Base-by-base conservation (phyloP, 1,140 invertebrate species). In the Zaprionus lachaisei region DNA sequence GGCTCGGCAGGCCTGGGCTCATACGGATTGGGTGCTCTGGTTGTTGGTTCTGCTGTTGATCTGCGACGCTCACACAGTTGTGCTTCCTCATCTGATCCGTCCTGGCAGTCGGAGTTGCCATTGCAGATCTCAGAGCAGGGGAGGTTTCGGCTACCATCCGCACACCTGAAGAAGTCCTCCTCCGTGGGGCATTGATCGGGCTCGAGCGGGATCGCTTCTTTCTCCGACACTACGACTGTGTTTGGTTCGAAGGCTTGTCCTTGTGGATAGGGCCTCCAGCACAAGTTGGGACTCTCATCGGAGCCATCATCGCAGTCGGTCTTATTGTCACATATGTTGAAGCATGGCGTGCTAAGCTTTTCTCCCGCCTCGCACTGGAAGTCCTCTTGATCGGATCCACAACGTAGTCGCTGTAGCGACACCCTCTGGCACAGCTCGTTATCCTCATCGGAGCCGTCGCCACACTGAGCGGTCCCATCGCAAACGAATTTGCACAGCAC, bases 391-490 rank as follows among this genome's bases (percentile, higher is more conserved):
- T 37, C 26, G 9, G 28, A 11, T 4, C 70, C 49, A 9, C 72
- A 73, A 2, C 61, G 22, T 2, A 14, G n/a, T 15, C 11, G 31
- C n/a, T 38, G 54, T 1, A n/a, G 20, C 51, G 66, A 0, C 31
- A 34, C 31, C 31, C 24, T 28, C 1, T 60, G 20, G 44, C 77
- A 79, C 11, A 79, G 11, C 12, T 68, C 56, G 1, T 37, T 7
- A 14, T 37, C 9, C 37, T 80, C 77, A 64, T 80, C 77, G 24
- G 74, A 79, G 34, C 24, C 64, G 24, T 80, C 77, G 2, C 37
- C 37, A 47, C 77, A 80, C 12, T 80, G 22, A 9, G 14, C 24
- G 0, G 3, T 1, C 0, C 60, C 47, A 22, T 80, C 49, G 74
- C 78, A 80, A 6, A 73, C 26, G 1, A 60, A 9, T 1, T 34